Percentiles rank a stretch among this genome's conserved stretches.
These are phyloP conservation scores for Sylvilagus bachmani DNA, from an alignment of 2,113 vertebrate species.

Conservation along the genomic window DNA sequence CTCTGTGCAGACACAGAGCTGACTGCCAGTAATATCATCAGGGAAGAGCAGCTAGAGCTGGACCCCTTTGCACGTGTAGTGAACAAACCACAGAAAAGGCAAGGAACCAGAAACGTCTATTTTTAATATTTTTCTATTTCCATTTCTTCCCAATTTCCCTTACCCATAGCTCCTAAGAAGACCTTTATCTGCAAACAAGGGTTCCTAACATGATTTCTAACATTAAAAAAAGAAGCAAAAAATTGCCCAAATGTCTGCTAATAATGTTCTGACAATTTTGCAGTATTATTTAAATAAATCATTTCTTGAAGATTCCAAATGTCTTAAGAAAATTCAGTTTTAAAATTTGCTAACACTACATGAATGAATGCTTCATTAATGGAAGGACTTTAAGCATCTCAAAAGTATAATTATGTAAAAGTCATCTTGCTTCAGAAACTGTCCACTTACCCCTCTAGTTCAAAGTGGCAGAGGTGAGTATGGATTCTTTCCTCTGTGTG, in stretches of 20 bases:
- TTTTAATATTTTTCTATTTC: not conserved
- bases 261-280: conserved; percentile 32
- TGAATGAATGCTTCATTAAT: not conserved
- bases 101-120: not conserved
- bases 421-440: not conserved
- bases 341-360: conserved; percentile 42
- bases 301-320: not conserved
- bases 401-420: conserved; percentile 23
- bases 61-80: not conserved
- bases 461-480: not conserved
- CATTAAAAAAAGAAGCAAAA: not conserved
- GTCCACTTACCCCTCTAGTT: not conserved
- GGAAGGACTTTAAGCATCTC: conserved; percentile 51
- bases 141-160: not conserved
- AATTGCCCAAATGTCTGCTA: conserved; percentile 15
- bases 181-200: not conserved
- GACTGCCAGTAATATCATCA: not conserved
- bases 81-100: not conserved
- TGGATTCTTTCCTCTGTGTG: not conserved
- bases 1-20: not conserved
- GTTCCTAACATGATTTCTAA: conserved; percentile 30
- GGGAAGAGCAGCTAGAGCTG: not conserved
- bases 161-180: not conserved
- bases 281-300: conserved; percentile 59
- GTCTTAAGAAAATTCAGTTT: conserved; percentile 5